Evolutionary conservation across 1,140 invertebrate species (phyloP), one percentile per base, ranked within the genome.

Genomic region (Campoletis sonorensis): DNA sequence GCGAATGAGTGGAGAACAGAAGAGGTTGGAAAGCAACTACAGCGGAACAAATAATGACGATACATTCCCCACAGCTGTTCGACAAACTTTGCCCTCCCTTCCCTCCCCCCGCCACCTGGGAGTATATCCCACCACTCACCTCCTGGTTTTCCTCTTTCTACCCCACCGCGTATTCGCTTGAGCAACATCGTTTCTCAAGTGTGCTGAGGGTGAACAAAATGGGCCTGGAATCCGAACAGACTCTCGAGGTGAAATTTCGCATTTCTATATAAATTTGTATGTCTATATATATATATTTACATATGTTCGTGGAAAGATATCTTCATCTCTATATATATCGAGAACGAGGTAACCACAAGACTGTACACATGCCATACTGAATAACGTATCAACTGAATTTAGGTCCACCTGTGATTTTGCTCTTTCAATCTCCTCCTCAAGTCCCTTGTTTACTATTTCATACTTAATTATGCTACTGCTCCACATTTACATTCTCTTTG

Each of bases 51-150:
- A 86, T 86, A 89, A 88, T 83, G 83, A 84, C 85, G 85, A 89
- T 89, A 88, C 87, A 88, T 89, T 87, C 77, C 71, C 81, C 79
- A 79, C 86, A 89, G 87, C 85, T 88, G 85, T 87, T 88, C 81
- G 67, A 81, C 83, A 81, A 88, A 87, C 86, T 88, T 88, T 82
- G 82, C 75, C 81, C 61, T 68, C 79, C 71, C 58, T n/a, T n/a
- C n/a, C n/a, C n/a, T n/a, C n/a, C n/a, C n/a, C n/a, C n/a, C n/a
- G n/a, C n/a, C n/a, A n/a, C n/a, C 80, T 81, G 30, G 70, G 76
- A 78, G 75, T 51, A 54, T 83, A 73, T 79, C 30, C 61, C 70
- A n/a, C n/a, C 23, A 15, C 23, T 67, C 61, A 26, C 1, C 21
- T 15, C 21, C 21, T 27, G 61, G 10, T 23, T 23, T 67, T 27